Evolutionary conservation across 2,888 invertebrate species (phyloP), one percentile per base, ranked within the genome.

Genomic region (Nineta flava): DNA sequence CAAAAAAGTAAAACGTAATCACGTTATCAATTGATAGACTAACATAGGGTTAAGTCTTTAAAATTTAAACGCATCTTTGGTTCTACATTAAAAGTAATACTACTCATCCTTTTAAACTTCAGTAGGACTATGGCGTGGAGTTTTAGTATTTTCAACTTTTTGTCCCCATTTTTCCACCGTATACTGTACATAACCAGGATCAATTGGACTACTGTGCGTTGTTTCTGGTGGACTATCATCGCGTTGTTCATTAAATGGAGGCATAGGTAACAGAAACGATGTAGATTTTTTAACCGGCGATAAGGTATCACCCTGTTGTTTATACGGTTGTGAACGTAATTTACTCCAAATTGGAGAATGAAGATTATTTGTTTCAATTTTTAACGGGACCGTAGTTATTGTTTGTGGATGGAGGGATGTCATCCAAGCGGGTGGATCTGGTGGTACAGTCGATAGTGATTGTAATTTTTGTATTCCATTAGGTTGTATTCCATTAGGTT

Each of bases 161-260:
- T 61, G 59, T 0, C 76, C 74, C 83, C 83, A 83, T 56, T 77
- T 74, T 53, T 75, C 77, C 1, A 81, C 83, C 1, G 81, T 76
- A 59, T 83, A 83, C 58, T 80, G 77, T 2, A 84, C 83, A 57
- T 76, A 84, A 3, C 83, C 83, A 1, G 82, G 83, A 62, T 83
- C 83, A 0, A 76, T 77, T 1, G 83, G 81, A 1, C 79, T 75
- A n/a, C 79, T 79, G 0, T 76, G 75, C 1, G 74, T 73, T 46
- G 73, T 62, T 0, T 69, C 71, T 31, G 68, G 69, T 1, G 63
- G 57, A 1, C 60, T 49, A 31, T 52, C 61, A 35, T 71, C 49
- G 62, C 70, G 61, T 43, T 62, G 60, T 26, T 65, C 52, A 51
- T 62, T 60, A 15, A 61, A 57, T 9, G 76, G 74, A 46, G 74